Conservation (phyloP, 2,113 vertebrate species). For the Hoplias malabaricus region DNA sequence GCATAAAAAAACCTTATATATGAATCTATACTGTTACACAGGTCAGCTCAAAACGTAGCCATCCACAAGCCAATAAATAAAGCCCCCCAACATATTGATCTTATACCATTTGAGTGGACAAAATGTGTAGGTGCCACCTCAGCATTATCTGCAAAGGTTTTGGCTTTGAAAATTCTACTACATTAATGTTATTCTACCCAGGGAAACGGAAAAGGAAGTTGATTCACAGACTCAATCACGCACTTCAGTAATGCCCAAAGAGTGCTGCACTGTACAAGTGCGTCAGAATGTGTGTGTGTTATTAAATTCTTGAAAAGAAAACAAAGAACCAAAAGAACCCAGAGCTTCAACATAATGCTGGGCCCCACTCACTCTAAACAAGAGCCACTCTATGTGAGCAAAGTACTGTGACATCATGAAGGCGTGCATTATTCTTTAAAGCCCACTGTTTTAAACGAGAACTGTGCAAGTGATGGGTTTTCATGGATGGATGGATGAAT, state of each 20-base stretch:
- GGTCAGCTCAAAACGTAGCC: too few relatives aligned
- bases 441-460: background rate
- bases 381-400: background rate
- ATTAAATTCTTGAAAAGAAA: background rate
- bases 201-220: conserved; percentile 41
- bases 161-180: background rate
- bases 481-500: background rate
- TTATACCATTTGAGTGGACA: background rate
- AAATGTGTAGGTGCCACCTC: background rate
- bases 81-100: background rate
- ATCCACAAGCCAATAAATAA: background rate
- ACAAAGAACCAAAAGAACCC: conserved; percentile 7
- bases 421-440: background rate
- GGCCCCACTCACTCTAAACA: background rate
- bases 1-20: too few relatives aligned
- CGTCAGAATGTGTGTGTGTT: background rate
- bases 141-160: background rate
- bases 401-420: background rate
- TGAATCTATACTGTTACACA: too few relatives aligned
- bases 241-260: conserved; percentile 25
- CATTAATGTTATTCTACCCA: background rate
- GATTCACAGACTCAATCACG: conserved; percentile 11
- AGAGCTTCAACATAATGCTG: background rate
- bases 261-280: background rate
- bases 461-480: background rate